Percentiles rank a stretch among this genome's conserved stretches.
Conservation (phyloP, 53 echinoderm and acorn worm species). For the Crossaster papposus region DNA sequence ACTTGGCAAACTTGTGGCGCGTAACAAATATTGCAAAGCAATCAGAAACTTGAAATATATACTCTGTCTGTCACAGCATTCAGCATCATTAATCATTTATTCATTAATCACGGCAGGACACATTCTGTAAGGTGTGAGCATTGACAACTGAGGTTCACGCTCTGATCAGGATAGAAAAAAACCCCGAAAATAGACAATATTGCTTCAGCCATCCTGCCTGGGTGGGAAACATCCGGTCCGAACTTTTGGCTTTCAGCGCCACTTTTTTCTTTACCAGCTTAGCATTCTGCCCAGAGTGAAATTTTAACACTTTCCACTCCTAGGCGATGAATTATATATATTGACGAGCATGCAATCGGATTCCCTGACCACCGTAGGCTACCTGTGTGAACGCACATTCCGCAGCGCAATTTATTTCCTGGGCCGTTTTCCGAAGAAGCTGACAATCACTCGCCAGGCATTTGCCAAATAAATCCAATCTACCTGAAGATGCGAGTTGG, state of each 20-base stretch:
- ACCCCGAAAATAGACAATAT: background rate
- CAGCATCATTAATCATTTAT: constrained; percentile 20
- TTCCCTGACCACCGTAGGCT: background rate
- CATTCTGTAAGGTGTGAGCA: constrained; percentile 43
- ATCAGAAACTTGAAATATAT: background rate
- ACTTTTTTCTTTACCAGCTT: constrained; percentile 17
- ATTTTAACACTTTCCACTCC: constrained; percentile 53
- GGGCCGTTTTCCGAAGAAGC: background rate
- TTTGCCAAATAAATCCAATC: background rate
- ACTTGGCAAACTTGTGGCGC: background rate
- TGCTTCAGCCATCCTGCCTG: background rate
- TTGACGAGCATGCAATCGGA: constrained; percentile 12
- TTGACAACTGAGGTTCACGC: constrained; percentile 4
- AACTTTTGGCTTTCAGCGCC: constrained; percentile 39
- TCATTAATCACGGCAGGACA: constrained; percentile 52
- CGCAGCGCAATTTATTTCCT: background rate
- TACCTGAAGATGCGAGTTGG: background rate
- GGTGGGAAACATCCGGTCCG: background rate
- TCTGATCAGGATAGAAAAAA: background rate
- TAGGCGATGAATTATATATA: constrained; percentile 46
- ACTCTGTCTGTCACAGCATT: background rate
- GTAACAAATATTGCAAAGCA: constrained; percentile 1
- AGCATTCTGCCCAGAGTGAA: constrained; percentile 35
- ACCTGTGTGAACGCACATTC: constrained; percentile 33
- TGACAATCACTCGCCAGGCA: background rate